Conservation (phyloP, 2,797 vertebrate species). For the Phrynocephalus guinanensis region DNA sequence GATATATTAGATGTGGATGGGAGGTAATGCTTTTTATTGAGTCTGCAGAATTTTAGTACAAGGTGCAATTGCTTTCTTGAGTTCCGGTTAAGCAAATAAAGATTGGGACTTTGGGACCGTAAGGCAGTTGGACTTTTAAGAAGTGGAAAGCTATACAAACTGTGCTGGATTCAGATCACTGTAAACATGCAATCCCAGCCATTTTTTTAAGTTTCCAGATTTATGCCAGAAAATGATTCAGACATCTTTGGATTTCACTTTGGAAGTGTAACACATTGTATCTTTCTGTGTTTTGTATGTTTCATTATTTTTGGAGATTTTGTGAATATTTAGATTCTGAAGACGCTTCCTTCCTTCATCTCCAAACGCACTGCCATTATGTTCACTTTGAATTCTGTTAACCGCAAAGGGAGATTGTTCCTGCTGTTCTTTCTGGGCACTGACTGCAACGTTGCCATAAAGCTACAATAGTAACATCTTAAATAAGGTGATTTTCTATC, state of each 20-base stretch:
- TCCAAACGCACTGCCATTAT: background rate
- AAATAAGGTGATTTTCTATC: background rate
- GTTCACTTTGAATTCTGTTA: background rate
- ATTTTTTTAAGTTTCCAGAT: no score
- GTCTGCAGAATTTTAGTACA: background rate
- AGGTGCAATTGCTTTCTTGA: background rate
- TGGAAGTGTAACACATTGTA: background rate
- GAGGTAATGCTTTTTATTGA: background rate
- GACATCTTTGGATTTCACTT: background rate
- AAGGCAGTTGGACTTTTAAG: background rate
- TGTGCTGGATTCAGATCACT: background rate
- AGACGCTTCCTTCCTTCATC: background rate
- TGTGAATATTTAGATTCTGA: background rate
- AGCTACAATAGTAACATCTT: background rate
- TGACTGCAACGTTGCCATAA: background rate
- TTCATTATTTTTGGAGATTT: background rate
- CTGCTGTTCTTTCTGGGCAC: background rate
- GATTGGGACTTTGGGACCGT: background rate
- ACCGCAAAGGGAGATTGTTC: background rate
- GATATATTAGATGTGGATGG: background rate
- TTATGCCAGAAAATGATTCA: background rate
- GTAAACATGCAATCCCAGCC: background rate
- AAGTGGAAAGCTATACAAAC: no score
- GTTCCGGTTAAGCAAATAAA: background rate
- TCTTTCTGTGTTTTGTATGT: background rate